Percentiles rank a stretch among this genome's conserved stretches.
phyloP scores from a whole-genome alignment of 1,140 invertebrate species.

The Scaptomyza pallida region DNA sequence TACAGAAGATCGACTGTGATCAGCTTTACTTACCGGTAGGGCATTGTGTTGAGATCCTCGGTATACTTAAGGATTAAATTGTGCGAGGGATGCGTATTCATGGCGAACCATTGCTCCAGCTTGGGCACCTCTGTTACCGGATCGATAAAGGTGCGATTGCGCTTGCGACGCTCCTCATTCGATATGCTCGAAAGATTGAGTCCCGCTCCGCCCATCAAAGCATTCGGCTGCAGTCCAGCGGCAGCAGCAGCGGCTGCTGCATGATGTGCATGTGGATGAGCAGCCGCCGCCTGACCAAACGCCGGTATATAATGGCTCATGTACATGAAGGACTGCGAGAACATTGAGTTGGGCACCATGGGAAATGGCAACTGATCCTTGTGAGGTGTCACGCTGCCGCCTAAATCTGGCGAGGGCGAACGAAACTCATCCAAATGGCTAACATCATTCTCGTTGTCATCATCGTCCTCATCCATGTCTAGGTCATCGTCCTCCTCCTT shows the following conservation, averaged over 20 bases:
- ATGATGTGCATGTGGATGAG: constrained; percentile 83
- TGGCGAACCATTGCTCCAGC: constrained; percentile 98
- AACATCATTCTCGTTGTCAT: constrained; percentile 80
- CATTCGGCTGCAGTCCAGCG: constrained; percentile 71
- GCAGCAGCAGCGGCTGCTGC: constrained; percentile 75
- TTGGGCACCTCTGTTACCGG: constrained; percentile 98
- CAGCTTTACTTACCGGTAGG: constrained; percentile 86
- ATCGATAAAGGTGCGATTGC: constrained; percentile 99
- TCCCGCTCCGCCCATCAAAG: constrained; percentile 84
- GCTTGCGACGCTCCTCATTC: constrained; percentile 93
- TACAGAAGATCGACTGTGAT: neutral
- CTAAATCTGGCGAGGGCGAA: constrained; percentile 75
- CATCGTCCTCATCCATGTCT: constrained; percentile 83
- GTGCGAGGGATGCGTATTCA: constrained; percentile 98
- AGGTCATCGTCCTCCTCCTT: constrained; percentile 83
- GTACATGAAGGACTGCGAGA: constrained; percentile 94
- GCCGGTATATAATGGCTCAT: constrained; percentile 93
- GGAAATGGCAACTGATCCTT: constrained; percentile 86
- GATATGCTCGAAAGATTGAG: constrained; percentile 87
- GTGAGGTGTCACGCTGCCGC: constrained; percentile 57
- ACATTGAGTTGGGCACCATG: constrained; percentile 92
- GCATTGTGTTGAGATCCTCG: constrained; percentile 97
- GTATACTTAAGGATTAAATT: constrained; percentile 98
- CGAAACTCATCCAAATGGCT: constrained; percentile 81
- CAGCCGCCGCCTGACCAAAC: constrained; percentile 84